Percentiles rank a stretch among this genome's conserved stretches.
These are phyloP conservation scores for Cavia porcellus DNA, from an alignment of 2,113 vertebrate genomes.

Conservation along the genomic window DNA sequence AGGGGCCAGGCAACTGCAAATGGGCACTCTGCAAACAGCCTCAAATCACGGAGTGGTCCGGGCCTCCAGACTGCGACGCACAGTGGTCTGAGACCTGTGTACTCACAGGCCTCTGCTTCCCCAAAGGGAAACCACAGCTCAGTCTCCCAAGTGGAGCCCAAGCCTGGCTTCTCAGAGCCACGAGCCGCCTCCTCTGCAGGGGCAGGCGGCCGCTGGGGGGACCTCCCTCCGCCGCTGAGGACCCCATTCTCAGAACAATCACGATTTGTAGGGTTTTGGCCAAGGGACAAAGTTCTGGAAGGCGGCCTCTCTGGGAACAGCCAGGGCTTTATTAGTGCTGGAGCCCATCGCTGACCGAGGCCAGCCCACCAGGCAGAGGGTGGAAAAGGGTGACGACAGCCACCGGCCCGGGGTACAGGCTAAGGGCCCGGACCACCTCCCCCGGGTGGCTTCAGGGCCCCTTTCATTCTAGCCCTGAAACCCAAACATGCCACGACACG, in stretches of 20 bases:
- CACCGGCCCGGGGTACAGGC: rapidly evolving
- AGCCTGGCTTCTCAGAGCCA: rapidly evolving
- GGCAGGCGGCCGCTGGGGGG: not conserved
- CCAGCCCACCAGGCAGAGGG: not conserved
- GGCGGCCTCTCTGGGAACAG: not conserved
- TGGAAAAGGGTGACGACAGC: rapidly evolving
- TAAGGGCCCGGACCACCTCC: not conserved
- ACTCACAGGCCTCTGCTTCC: too few relatives aligned
- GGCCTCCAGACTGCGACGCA: not conserved
- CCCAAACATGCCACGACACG: not conserved
- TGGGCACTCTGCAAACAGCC: not conserved
- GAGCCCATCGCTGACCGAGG: rapidly evolving
- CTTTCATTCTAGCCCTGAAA: not conserved
- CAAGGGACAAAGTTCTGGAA: not conserved
- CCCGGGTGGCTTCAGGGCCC: rapidly evolving
- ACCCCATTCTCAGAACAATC: not conserved
- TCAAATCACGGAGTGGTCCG: not conserved
- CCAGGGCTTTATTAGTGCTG: not conserved
- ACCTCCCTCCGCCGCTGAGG: not conserved
- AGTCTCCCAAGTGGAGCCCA: not conserved
- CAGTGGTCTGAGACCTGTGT: not conserved
- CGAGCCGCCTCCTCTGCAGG: not conserved
- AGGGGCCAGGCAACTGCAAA: not conserved
- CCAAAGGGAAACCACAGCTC: rapidly evolving
- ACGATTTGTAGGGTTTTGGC: not conserved